Evolutionary conservation across 2,113 vertebrate species (phyloP).

Genomic region (Campylomormyrus tamandua): DNA sequence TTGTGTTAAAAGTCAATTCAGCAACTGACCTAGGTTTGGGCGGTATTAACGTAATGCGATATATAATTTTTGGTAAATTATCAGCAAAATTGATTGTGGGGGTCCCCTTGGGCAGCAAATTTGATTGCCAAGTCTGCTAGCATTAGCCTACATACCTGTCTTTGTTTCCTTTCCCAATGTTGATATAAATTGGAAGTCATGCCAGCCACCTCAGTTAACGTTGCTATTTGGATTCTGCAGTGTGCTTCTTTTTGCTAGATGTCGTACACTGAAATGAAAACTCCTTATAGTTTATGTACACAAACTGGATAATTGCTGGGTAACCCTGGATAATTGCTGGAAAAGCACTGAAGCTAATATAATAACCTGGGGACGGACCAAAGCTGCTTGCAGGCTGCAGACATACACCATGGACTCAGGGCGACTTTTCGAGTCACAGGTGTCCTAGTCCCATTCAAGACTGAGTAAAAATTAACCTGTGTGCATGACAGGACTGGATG

Average conservation of each 20-base stretch:
- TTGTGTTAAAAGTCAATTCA: not conserved
- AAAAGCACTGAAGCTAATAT: not conserved
- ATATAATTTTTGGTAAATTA: not conserved
- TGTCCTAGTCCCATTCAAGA: not conserved
- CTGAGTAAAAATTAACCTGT: not conserved
- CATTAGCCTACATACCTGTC: not conserved
- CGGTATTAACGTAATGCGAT: not conserved
- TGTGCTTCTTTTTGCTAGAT: not conserved
- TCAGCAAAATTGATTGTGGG: not conserved
- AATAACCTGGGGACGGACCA: not conserved
- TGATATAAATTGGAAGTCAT: not conserved
- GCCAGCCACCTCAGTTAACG: not conserved
- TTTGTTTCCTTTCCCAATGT: not conserved
- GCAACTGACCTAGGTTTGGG: not conserved
- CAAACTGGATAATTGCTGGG: not conserved
- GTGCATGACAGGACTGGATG: not conserved
- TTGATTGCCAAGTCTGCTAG: not conserved
- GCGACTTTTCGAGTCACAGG: not conserved
- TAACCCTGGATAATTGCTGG: not conserved
- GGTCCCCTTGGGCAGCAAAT: not conserved
- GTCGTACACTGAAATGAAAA: not conserved
- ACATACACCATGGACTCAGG: not conserved
- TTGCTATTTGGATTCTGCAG: not conserved
- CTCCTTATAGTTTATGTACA: not conserved
- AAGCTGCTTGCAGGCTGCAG: not conserved